Evolutionary conservation across 1,140 invertebrate genomes (phyloP).

Genomic region (Trialeurodes vaporariorum): DNA sequence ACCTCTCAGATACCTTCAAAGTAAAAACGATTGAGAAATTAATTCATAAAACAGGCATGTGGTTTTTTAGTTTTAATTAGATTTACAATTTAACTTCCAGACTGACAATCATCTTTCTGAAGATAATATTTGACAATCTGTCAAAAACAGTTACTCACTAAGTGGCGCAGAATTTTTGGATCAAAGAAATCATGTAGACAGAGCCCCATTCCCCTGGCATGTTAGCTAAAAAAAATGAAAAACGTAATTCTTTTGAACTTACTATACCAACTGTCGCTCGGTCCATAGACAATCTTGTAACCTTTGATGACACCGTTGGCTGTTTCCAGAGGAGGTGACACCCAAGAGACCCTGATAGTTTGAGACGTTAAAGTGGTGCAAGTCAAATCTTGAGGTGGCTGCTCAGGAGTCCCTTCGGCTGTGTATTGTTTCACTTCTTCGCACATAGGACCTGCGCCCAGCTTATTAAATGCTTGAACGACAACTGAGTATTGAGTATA

Average conservation of each 20-base stretch:
- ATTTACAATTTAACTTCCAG: no score
- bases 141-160: no score
- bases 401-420: slow-evolving; percentile 83
- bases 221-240: no score
- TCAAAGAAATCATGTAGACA: no score
- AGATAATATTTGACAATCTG: no score
- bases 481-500: slow-evolving; percentile 92
- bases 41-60: no score
- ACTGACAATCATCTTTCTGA: no score
- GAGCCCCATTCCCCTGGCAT: no score
- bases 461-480: slow-evolving; percentile 89
- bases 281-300: slow-evolving; percentile 92
- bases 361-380: slow-evolving; percentile 86
- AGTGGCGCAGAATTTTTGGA: no score
- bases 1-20: no score
- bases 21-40: no score
- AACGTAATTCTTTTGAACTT: slow-evolving; percentile 37
- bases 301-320: slow-evolving; percentile 92
- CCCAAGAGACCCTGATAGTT: slow-evolving; percentile 87
- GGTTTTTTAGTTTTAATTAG: no score
- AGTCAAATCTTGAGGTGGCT: slow-evolving; percentile 80
- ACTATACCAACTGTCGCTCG: slow-evolving; percentile 82
- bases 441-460: slow-evolving; percentile 81
- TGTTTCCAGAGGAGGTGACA: slow-evolving; percentile 73
- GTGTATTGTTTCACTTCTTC: slow-evolving; percentile 82